Base-by-base conservation (phyloP, 2,113 vertebrate species). In the Pterocles burchelli region DNA sequence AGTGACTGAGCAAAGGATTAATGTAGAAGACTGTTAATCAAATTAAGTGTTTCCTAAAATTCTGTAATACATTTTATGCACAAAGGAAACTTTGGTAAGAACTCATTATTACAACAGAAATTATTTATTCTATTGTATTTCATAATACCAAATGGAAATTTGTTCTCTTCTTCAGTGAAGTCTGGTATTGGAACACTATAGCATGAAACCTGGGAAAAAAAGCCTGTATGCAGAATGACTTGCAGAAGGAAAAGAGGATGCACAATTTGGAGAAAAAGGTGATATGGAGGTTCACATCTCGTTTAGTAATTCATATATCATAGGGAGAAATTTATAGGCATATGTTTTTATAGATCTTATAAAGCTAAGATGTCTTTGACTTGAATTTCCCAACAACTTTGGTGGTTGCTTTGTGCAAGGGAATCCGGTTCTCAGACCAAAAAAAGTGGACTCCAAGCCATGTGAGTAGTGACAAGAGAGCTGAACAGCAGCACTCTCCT, bases 41-140 rank as follows among this genome's bases (percentile, higher is more conserved):
- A 96, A 96, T 97, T 96, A 98, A 97, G 84, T 92, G 86, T 94
- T 97, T 93, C 95, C 96, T 96, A 96, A 96, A 95, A 95, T 86
- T 85, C 90, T 97, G 83, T 97, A 94, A 97, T 95, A 91, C 45
- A 7, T 96, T 97, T 96, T 95, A 91, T 89, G 65, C 80, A 97
- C 85, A 97, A 96, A 97, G 54, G 54, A 96, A 97, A 95, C 76
- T 77, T 66, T 84, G 86, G 84, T 95, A 92, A 97, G 90, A 76
- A 90, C 51, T 95, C 17, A 0, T 85, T 96, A 97, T 97, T 97
- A 93, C 75, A 93, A 89, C 54, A 88, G 71, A 85, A 87, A 81
- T 91, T 92, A 88, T 80, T 89, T 96, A 68, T 93, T 93, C 70
- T 75, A 74, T 95, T 97, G 49, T 94, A 68, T 95, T 96, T 86